These are phyloP conservation scores for Ovis canadensis DNA, from an alignment of 2,113 vertebrate genomes.

Conservation along the genomic window DNA sequence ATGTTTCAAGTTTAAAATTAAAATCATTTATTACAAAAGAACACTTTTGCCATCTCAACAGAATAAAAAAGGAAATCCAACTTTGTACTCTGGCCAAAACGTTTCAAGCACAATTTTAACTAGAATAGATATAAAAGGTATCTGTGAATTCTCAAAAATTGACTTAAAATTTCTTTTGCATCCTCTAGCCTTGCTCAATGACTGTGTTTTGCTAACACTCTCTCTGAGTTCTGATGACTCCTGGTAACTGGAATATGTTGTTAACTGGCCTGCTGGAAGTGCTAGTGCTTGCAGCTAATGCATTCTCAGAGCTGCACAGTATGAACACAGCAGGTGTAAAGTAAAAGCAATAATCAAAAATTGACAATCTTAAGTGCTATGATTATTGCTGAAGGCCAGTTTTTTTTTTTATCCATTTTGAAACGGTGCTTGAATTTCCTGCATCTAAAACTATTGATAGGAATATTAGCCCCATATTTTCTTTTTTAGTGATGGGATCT, in stretches of 20 bases:
- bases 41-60: background rate
- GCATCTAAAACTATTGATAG: slow-evolving; percentile 70
- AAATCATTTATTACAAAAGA: background rate
- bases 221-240: slow-evolving; percentile 57
- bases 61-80: background rate
- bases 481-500: slow-evolving; percentile 57
- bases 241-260: slow-evolving; percentile 67
- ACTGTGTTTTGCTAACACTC: slow-evolving; percentile 69
- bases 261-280: slow-evolving; percentile 70
- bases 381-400: slow-evolving; percentile 76
- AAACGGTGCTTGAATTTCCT: slow-evolving; percentile 67
- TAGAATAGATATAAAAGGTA: background rate
- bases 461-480: slow-evolving; percentile 69
- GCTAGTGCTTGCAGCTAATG: slow-evolving; percentile 71
- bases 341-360: slow-evolving; percentile 83
- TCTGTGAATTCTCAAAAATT: slow-evolving; percentile 30
- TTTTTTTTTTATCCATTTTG: slow-evolving; percentile 65
- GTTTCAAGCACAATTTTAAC: background rate
- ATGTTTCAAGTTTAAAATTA: background rate
- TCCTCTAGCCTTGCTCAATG: slow-evolving; percentile 35
- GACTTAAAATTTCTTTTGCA: slow-evolving; percentile 43
- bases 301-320: slow-evolving; percentile 69
- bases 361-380: slow-evolving; percentile 77
- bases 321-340: slow-evolving; percentile 74
- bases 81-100: background rate